These are phyloP conservation scores for Shinisaurus crocodilurus DNA, from an alignment of 2,113 vertebrate species.

Conservation along the genomic window DNA sequence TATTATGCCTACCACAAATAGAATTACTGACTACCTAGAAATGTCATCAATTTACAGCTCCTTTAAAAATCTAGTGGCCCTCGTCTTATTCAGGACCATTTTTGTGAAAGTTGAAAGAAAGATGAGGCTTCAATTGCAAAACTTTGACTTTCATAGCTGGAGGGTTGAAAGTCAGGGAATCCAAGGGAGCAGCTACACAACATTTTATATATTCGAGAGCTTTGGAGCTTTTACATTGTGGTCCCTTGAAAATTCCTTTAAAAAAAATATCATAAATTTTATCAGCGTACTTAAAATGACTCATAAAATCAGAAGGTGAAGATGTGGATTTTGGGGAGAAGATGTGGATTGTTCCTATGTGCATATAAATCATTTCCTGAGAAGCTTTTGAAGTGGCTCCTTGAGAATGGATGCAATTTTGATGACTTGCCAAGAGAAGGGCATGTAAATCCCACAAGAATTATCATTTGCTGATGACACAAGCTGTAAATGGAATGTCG, in stretches of 20 bases:
- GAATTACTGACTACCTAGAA: background rate
- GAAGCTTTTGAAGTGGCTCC: constrained; percentile 37
- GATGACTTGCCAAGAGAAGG: constrained; percentile 28
- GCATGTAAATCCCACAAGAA: constrained; percentile 33
- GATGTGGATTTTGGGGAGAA: background rate
- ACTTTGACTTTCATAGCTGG: background rate
- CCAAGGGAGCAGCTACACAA: background rate
- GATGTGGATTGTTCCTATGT: background rate
- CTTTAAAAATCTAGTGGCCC: background rate
- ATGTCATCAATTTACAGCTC: background rate
- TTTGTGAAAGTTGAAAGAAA: constrained; percentile 4
- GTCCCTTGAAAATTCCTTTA: background rate
- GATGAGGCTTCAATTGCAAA: background rate
- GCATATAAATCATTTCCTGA: background rate
- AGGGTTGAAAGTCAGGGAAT: background rate
- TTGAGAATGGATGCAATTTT: constrained; percentile 28
- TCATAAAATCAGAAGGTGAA: constrained; percentile 18
- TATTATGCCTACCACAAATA: background rate
- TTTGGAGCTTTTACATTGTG: background rate
- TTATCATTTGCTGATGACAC: constrained; percentile 36
- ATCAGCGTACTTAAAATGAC: background rate
- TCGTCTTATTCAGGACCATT: constrained; percentile 14
- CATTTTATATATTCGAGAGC: constrained; percentile 1
- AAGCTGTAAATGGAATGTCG: constrained; percentile 16
- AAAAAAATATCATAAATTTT: background rate